Base-by-base conservation (phyloP, 2,113 vertebrate species). In the Herpetotheres cachinnans region DNA sequence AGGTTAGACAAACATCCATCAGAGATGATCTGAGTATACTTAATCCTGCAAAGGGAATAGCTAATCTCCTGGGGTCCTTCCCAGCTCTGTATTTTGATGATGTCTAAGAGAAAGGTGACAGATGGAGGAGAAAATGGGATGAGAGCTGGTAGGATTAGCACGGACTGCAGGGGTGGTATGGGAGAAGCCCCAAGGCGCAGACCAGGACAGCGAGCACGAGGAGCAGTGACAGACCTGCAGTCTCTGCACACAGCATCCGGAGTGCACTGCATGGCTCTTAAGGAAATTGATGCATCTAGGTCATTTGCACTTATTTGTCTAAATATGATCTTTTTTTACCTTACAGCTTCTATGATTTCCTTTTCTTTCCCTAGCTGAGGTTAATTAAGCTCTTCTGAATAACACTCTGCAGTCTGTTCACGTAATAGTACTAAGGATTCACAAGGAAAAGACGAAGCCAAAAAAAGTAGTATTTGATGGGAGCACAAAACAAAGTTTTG, bases 271-370 rank as follows among this genome's bases (percentile, higher is more conserved):
- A 8, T 15, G 47, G 16, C 92, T 95, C 91, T 1, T 5, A 27
- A 70, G 61, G 78, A 84, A 94, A 74, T 67, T 1, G 91, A 93
- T 93, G 96, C 93, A 96, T 96, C 92, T 95, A 66, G 95, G 96
- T 93, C 95, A 96, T 90, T 91, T 86, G 87, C 84, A 95, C 92
- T 94, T 93, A 94, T 95, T 93, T 95, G 90, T 95, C 92, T 95
- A 93, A 96, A 94, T 77, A 91, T n/a, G 40, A 94, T 94, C 61
- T 89, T 90, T 86, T 96, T 94, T 85, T 95, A 90, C 91, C 89
- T 93, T 95, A 87, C 93, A 93, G 96, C 95, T 82, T 52, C 93
- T 52, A 13, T 3, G 13, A 42, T 69, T 86, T 76, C 91, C 90
- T 93, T 93, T 56, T 79, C 90, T 91, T 79, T 70, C 70, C 90